These are phyloP conservation scores for Zoroaster sp. DNA, from an alignment of 53 echinoderm and acorn worm genomes.

Conservation along the genomic window DNA sequence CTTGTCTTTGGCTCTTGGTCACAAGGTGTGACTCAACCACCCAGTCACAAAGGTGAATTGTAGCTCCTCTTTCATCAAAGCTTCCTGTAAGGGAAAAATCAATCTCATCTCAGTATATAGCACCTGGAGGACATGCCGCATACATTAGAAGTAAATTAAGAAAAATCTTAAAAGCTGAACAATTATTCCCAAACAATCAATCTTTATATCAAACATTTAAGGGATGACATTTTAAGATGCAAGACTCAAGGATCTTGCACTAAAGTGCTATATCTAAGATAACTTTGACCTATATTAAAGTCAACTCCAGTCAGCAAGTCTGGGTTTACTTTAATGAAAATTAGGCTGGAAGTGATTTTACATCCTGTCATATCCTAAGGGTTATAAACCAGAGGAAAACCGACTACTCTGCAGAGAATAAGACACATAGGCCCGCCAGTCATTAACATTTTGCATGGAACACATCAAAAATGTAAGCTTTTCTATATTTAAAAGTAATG, in stretches of 20 bases:
- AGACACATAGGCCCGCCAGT: background rate
- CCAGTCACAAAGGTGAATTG: slow-evolving; percentile 89
- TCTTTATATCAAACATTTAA: background rate
- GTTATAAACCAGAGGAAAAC: slow-evolving; percentile 15
- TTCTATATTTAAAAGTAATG: no score
- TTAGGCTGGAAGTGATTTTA: background rate
- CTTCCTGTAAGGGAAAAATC: slow-evolving; percentile 48
- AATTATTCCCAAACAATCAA: background rate
- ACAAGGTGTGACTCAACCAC: slow-evolving; percentile 70
- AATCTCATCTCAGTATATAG: background rate
- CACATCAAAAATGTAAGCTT: no score
- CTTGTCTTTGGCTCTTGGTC: slow-evolving; percentile 85
- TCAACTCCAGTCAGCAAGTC: background rate
- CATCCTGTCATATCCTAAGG: background rate
- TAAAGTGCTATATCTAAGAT: background rate
- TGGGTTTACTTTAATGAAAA: background rate
- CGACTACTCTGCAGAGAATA: background rate
- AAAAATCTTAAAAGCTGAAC: background rate
- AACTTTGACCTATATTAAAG: background rate
- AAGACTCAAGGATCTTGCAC: background rate
- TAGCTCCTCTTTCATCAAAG: slow-evolving; percentile 70
- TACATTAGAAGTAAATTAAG: background rate
- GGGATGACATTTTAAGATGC: no score
- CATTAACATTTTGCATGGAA: no score
- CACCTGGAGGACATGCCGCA: no score